phyloP scores from a whole-genome alignment of 2,113 vertebrate species.

The Steatornis caripensis region DNA sequence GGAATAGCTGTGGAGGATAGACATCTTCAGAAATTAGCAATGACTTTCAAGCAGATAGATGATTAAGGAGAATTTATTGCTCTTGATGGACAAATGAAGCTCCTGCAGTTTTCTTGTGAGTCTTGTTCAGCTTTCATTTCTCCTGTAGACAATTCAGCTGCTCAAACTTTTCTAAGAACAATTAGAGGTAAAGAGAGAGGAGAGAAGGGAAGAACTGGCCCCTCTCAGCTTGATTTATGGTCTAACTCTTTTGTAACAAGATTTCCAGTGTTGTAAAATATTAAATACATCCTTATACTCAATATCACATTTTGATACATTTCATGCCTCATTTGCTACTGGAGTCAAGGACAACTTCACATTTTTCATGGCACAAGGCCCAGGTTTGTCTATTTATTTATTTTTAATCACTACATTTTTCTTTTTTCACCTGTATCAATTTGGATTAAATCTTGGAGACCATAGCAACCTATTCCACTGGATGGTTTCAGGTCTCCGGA shows the following conservation, averaged over 20 bases:
- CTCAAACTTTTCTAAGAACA: neutral
- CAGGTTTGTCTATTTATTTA: slow-evolving; percentile 64
- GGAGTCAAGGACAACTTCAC: slow-evolving; percentile 72
- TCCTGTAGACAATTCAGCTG: neutral
- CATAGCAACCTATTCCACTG: slow-evolving; percentile 41
- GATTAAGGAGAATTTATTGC: neutral
- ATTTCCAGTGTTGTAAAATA: slow-evolving; percentile 71
- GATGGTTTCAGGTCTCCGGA: neutral
- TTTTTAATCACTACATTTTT: slow-evolving; percentile 42
- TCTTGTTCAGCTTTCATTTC: neutral
- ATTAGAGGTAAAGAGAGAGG: neutral
- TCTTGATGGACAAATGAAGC: slow-evolving; percentile 4
- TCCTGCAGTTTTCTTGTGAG: neutral
- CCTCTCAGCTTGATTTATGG: slow-evolving; percentile 64
- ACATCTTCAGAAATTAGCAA: neutral
- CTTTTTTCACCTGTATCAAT: slow-evolving; percentile 15
- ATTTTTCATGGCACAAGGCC: slow-evolving; percentile 72
- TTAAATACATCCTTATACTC: slow-evolving; percentile 74
- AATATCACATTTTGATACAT: slow-evolving; percentile 76
- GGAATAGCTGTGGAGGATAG: neutral
- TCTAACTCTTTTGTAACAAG: slow-evolving; percentile 57
- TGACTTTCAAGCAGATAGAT: neutral
- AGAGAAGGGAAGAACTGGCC: neutral
- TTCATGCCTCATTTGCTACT: slow-evolving; percentile 74
- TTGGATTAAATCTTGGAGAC: slow-evolving; percentile 36